These are phyloP conservation scores for Thaumetopoea pityocampa DNA, from an alignment of 1,140 invertebrate genomes.

Conservation along the genomic window DNA sequence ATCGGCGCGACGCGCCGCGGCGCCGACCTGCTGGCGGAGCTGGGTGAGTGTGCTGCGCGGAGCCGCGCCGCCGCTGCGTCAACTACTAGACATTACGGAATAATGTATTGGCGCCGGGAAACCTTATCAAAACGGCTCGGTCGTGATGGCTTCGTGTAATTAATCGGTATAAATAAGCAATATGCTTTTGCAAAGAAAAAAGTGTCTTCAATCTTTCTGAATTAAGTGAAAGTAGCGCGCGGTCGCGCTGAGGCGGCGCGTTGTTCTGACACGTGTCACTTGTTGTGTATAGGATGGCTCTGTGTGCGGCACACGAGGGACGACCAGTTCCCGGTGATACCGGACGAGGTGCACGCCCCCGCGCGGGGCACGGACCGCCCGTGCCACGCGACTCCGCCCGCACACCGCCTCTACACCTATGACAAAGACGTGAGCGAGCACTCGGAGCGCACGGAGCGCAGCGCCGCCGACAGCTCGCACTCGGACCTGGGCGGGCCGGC, in stretches of 20 bases:
- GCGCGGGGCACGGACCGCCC: conserved; percentile 31
- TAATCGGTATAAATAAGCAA: no score
- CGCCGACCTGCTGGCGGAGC: conserved; percentile 83
- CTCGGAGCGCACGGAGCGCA: conserved; percentile 70
- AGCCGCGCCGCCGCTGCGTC: no score
- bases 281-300: conserved; percentile 83
- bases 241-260: no score
- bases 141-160: no score
- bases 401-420: conserved; percentile 44
- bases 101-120: no score
- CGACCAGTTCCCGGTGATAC: conserved; percentile 89
- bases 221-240: no score
- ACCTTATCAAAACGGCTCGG: no score
- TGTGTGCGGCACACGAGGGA: conserved; percentile 88
- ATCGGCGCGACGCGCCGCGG: conserved; percentile 89
- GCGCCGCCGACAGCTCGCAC: conserved; percentile 58
- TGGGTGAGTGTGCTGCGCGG: no score
- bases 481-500: conserved; percentile 42
- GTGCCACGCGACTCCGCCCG: conserved; percentile 45
- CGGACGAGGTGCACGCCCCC: conserved; percentile 79
- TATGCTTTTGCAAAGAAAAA: no score
- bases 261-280: no score
- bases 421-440: conserved; percentile 66
- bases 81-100: no score
- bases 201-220: no score